Base-by-base conservation (phyloP, 2,113 vertebrate species). In the Glaucidium brasilianum region DNA sequence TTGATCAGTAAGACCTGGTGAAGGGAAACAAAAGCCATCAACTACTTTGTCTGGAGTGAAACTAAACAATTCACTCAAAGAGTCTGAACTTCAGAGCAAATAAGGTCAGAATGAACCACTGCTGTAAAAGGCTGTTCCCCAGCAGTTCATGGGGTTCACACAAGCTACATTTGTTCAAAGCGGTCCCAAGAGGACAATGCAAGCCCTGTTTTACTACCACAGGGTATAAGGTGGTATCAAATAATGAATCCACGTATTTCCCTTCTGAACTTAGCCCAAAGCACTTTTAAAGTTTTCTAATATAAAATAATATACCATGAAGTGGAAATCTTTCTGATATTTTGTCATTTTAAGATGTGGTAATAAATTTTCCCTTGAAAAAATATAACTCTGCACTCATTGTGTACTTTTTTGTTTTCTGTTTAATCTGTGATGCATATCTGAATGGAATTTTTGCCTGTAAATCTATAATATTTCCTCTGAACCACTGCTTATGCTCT, bases 391-490 rank as follows among this genome's bases (percentile, higher is more conserved):
- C 52, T 52, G 8, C 1, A 3, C 45, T 85, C 87, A 90, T 62
- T 92, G 81, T 95, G 29, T 55, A 45, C 29, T 83, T 90, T 92
- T 96, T 90, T 95, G 89, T 95, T 97, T 97, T 97, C 86, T 76
- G 81, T 97, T 97, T 97, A 96, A 97, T 97, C 97, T 95, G 59
- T 93, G 94, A 94, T 96, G 97, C 96, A 96, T 96, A 96, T 95
- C 96, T 93, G 93, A 94, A 97, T 52, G 89, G 93, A 96, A 96
- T 96, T 96, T 97, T 91, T 96, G 81, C 84, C 90, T 83, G 79
- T 94, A 97, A 96, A 96, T 95, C 96, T 93, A 52, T 88, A 95
- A 96, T 95, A 96, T 96, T 96, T 97, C 83, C 92, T 96, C 86
- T 91, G 90, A 96, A 90, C 74, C 7, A 0, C 95, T 91, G 56